Conservation (phyloP, 2,888 invertebrate genomes). For the Drosophila pseudotakahashii region DNA sequence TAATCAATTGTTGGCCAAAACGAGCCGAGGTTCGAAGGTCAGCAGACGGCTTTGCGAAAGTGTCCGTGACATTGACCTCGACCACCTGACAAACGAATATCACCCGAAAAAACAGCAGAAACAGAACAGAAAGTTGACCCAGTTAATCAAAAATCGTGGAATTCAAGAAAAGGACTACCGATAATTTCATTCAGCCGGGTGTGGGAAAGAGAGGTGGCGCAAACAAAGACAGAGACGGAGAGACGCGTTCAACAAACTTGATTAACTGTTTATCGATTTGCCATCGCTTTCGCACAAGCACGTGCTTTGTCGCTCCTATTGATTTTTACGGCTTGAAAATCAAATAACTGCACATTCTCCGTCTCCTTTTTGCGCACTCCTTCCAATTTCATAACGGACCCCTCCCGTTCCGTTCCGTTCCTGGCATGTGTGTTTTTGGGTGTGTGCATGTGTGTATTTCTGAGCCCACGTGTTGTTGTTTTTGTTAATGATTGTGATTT, state of each 20-base stretch:
- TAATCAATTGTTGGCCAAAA: slow-evolving; percentile 3
- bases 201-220: slow-evolving; percentile 20
- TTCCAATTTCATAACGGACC: slow-evolving; percentile 39
- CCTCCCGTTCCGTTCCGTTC: neutral
- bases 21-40: slow-evolving; percentile 16
- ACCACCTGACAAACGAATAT: slow-evolving; percentile 19
- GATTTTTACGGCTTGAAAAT: slow-evolving; percentile 63
- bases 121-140: slow-evolving; percentile 28
- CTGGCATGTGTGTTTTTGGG: neutral
- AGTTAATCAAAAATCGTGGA: slow-evolving; percentile 25
- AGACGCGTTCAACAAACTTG: slow-evolving; percentile 46
- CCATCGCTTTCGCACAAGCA: slow-evolving; percentile 41
- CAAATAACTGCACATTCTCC: slow-evolving; percentile 57
- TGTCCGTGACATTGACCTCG: slow-evolving; percentile 40
- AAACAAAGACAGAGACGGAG: slow-evolving; percentile 21
- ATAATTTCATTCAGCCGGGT: slow-evolving; percentile 5
- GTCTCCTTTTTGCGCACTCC: slow-evolving; percentile 6
- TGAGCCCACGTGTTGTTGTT: slow-evolving; percentile 44
- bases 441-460: neutral
- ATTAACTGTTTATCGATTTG: slow-evolving; percentile 67
- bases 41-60: slow-evolving; percentile 39
- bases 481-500: slow-evolving; percentile 19
- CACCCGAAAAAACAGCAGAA: slow-evolving; percentile 1
- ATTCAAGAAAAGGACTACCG: slow-evolving; percentile 5
- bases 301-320: slow-evolving; percentile 62